Conservation (phyloP, 2,797 vertebrate species). For the Bufotes viridis region DNA sequence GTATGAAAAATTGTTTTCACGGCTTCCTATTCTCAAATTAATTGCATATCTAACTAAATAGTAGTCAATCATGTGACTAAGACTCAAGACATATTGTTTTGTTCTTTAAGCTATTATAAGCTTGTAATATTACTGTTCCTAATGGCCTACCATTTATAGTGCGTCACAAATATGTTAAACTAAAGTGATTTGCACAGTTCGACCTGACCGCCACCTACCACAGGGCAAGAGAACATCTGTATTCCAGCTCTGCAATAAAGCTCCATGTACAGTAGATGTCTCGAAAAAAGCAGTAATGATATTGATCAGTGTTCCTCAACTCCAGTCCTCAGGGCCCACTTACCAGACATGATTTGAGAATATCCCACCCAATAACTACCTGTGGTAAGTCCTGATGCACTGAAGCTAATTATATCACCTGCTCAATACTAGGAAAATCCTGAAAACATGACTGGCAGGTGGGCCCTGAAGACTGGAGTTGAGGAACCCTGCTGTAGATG, state of each 20-base stretch:
- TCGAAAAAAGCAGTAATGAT: no score
- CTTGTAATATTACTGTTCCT: background rate
- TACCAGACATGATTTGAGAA: no score
- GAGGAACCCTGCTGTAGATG: no score
- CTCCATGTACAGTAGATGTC: no score
- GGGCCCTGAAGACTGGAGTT: no score
- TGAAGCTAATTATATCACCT: no score
- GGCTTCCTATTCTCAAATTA: slow-evolving; percentile 63
- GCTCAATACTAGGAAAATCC: no score
- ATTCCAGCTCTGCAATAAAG: background rate
- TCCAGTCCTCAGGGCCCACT: no score
- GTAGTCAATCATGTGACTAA: slow-evolving; percentile 5
- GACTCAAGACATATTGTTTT: background rate
- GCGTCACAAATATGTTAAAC: background rate
- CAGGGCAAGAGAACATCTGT: background rate
- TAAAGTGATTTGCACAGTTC: background rate
- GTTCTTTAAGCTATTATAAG: background rate
- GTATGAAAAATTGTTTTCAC: slow-evolving; percentile 61
- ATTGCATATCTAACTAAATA: slow-evolving; percentile 68
- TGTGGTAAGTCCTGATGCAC: no score
- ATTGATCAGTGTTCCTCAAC: no score
- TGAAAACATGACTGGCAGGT: no score
- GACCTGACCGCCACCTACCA: background rate
- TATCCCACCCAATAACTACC: no score
- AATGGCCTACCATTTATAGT: background rate